Conservation (phyloP, 2,888 invertebrate genomes). For the Melikaiella ostensackeni region DNA sequence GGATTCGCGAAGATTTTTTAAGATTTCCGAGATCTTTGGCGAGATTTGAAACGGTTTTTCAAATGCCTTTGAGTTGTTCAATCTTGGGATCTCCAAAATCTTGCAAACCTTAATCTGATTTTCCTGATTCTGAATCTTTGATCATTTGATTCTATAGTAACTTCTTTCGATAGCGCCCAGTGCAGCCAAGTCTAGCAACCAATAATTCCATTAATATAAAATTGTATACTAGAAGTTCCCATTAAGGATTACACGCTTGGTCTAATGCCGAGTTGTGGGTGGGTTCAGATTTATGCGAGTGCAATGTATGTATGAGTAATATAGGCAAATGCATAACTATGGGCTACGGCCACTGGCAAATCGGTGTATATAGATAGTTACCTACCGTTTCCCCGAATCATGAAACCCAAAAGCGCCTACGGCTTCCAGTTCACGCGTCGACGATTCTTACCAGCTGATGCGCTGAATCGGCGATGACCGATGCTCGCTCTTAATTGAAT, state of each 20-base stretch:
- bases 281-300: conserved; percentile 50
- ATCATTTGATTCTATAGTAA: too few relatives aligned
- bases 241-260: conserved; percentile 62
- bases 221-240: conserved; percentile 54
- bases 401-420: conserved; percentile 58
- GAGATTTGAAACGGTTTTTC: too few relatives aligned
- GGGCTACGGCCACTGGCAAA: conserved; percentile 40
- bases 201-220: too few relatives aligned
- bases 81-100: too few relatives aligned
- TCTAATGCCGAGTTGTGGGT: conserved; percentile 53
- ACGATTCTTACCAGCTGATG: conserved; percentile 59
- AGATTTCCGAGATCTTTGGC: too few relatives aligned
- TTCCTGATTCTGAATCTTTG: too few relatives aligned
- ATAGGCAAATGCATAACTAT: conserved; percentile 29
- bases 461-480: conserved; percentile 62
- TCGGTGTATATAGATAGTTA: conserved; percentile 40
- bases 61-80: too few relatives aligned
- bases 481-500: conserved; percentile 58
- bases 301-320: conserved; percentile 41
- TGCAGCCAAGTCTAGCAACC: too few relatives aligned
- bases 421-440: conserved; percentile 57
- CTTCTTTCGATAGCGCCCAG: too few relatives aligned
- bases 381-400: conserved; percentile 56
- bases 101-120: too few relatives aligned
- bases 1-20: too few relatives aligned